Base-by-base conservation (phyloP, 2,113 vertebrate species). In the Laticauda colubrina region DNA sequence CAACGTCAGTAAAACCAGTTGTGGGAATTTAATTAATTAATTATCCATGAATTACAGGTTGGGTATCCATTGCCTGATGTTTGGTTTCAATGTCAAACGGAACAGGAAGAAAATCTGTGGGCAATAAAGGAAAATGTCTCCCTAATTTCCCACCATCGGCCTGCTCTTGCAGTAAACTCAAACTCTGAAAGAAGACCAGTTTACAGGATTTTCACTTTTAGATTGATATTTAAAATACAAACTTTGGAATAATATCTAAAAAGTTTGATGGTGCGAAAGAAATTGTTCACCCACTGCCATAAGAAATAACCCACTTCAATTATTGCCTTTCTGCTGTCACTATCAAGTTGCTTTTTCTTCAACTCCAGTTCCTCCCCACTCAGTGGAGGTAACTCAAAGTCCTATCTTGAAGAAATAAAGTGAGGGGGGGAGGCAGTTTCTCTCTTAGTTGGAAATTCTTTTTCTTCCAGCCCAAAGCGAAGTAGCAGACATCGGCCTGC, bases 351-450 rank as follows among this genome's bases (percentile, higher is more conserved):
- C 51, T 48, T 20, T 56, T n/a, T 10, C 21, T 85, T 2, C 48
- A 24, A 10, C 43, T 45, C 51, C 6, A 5, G 34, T 64, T 88
- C 11, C 14, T 75, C 29, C 24, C 23, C 69, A 4, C 43, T 34
- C 45, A 53, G 85, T 56, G 5, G 39, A 1, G 0, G 0, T 43
- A 85, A 64, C 0, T 81, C 64, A 53, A 7, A 20, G 43, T 15
- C 3, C 29, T 85, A 24, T 57, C 54, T 23, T 57, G 14, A 45
- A 55, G 39, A n/a, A 26, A 51, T 85, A n/a, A 56, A 81, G 54
- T 4, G 23, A 34, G 0, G 57, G 29, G 3, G 51, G 9, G 8
- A 8, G 51, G 45, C 1, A 10, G 2, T 61, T 92, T 51, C 29
- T 10, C n/a, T 1, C 89, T 39, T 59, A 0, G 0, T 18, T 43